Conservation (phyloP, 2,888 invertebrate genomes). For the Thera obeliscata region DNA sequence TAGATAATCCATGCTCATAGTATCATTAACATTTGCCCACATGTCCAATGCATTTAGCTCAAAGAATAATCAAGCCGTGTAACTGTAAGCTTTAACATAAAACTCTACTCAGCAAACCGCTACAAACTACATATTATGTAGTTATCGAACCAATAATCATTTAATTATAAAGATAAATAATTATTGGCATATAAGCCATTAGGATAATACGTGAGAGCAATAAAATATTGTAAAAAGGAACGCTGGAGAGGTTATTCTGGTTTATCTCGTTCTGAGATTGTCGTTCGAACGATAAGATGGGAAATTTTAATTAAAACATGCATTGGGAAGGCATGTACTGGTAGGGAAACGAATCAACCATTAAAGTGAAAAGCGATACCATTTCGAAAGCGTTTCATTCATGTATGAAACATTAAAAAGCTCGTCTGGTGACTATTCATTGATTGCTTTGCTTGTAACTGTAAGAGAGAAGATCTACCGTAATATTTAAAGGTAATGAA, state of each 20-base stretch:
- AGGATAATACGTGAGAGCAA: slow-evolving; percentile 58
- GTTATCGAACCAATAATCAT: slow-evolving; percentile 47
- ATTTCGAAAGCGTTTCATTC: slow-evolving; percentile 8
- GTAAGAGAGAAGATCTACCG: too few species aligned
- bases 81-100: slow-evolving; percentile 39
- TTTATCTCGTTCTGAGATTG: slow-evolving; percentile 29
- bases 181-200: slow-evolving; percentile 60
- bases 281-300: slow-evolving; percentile 26
- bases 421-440: background rate
- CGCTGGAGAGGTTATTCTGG: slow-evolving; percentile 34
- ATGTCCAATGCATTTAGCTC: slow-evolving; percentile 25
- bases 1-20: slow-evolving; percentile 6
- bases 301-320: slow-evolving; percentile 35
- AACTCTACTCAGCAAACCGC: slow-evolving; percentile 31
- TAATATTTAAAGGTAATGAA: too few species aligned
- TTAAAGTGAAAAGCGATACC: slow-evolving; percentile 15
- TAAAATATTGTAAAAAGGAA: slow-evolving; percentile 36
- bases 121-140: slow-evolving; percentile 51
- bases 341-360: slow-evolving; percentile 19
- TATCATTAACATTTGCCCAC: slow-evolving; percentile 17
- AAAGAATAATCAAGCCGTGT: slow-evolving; percentile 33
- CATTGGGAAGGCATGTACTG: slow-evolving; percentile 22
- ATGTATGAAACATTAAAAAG: slow-evolving; percentile 3
- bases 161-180: slow-evolving; percentile 63
- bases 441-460: background rate